Evolutionary conservation across 2,113 vertebrate genomes (phyloP).

Genomic region (Chascanopsetta lugubris): DNA sequence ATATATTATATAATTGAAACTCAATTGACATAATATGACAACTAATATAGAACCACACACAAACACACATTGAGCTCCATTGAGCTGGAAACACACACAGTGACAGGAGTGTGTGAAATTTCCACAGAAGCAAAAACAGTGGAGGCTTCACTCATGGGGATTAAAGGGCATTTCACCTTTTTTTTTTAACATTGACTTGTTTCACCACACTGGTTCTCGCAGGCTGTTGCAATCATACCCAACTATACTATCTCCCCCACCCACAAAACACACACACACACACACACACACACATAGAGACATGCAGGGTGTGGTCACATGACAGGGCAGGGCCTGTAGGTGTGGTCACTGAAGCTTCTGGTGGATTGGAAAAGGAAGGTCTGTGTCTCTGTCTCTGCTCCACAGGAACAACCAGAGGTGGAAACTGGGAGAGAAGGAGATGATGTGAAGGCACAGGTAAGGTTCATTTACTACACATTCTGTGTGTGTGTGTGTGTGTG

Average conservation of each 20-base stretch:
- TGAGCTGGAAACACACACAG: not conserved
- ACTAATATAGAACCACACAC: not conserved
- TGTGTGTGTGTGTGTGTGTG: not conserved
- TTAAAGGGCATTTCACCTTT: not conserved
- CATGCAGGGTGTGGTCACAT: constrained; percentile 71
- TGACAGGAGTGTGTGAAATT: constrained; percentile 6
- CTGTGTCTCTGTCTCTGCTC: constrained; percentile 5
- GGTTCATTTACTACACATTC: not conserved
- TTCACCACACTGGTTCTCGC: not conserved
- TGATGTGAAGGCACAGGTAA: constrained; percentile 38
- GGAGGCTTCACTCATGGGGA: not conserved
- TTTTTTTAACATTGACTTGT: no score
- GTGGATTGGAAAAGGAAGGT: constrained; percentile 58
- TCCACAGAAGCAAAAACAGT: not conserved
- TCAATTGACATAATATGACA: not conserved
- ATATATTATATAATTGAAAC: no score
- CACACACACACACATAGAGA: constrained; percentile 39
- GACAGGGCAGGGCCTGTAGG: constrained; percentile 71
- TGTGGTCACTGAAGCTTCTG: constrained; percentile 60
- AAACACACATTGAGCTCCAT: no score
- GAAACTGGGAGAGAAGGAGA: constrained; percentile 36
- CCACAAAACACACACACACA: not conserved
- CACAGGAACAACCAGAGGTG: constrained; percentile 1
- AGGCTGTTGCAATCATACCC: not conserved
- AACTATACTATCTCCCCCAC: not conserved